These are phyloP conservation scores for Chauna torquata DNA, from an alignment of 2,113 vertebrate genomes.

Conservation along the genomic window DNA sequence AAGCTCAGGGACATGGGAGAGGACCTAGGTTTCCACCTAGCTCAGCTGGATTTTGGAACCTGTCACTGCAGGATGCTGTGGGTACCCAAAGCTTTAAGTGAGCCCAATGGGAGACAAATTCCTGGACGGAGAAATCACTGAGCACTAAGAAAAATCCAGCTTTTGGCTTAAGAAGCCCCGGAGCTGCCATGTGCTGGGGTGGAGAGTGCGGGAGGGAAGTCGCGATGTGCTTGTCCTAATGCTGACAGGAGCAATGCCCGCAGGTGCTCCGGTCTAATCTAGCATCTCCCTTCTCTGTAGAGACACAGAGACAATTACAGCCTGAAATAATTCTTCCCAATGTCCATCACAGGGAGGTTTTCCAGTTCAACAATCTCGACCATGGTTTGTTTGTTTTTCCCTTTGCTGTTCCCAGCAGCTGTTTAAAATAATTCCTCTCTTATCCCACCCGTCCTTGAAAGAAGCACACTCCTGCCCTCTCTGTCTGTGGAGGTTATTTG, in stretches of 20 bases:
- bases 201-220: background rate
- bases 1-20: background rate
- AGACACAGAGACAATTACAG: background rate
- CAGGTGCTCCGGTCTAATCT: background rate
- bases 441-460: background rate
- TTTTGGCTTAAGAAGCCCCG: background rate
- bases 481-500: background rate
- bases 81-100: background rate
- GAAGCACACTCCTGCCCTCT: background rate
- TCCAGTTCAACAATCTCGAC: background rate
- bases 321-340: background rate
- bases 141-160: background rate
- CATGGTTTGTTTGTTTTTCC: accelerated
- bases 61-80: background rate
- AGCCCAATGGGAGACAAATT: background rate
- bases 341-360: background rate
- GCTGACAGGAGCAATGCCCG: background rate
- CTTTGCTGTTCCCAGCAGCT: background rate
- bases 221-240: accelerated
- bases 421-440: background rate
- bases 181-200: background rate
- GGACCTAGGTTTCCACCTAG: background rate
- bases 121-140: background rate
- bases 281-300: background rate
- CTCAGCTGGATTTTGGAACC: background rate